These are phyloP conservation scores for Mandrillus leucophaeus DNA, from an alignment of 2,113 vertebrate species.

Conservation along the genomic window DNA sequence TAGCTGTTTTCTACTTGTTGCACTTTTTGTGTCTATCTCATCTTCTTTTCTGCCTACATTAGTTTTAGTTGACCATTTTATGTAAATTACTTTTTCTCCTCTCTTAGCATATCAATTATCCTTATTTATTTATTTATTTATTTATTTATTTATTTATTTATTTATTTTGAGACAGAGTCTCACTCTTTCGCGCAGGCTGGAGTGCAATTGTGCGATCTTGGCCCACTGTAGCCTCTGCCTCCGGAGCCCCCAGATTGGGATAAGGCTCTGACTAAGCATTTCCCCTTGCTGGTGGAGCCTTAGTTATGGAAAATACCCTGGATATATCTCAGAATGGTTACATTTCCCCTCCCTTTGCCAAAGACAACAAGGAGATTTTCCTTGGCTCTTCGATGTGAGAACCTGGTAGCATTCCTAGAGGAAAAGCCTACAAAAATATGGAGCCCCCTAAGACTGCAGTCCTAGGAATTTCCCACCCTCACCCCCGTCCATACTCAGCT, in stretches of 20 bases:
- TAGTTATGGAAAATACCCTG: neutral
- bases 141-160: neutral
- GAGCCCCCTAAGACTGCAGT: rapidly evolving
- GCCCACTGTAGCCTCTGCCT: too few species aligned
- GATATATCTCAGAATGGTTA: neutral
- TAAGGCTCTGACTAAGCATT: neutral
- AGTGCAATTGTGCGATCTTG: too few species aligned
- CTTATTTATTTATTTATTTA: neutral
- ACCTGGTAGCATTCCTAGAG: neutral
- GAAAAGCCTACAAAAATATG: neutral
- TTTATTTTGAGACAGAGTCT: too few species aligned
- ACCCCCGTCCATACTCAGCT: neutral
- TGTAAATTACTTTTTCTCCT: neutral
- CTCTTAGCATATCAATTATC: neutral
- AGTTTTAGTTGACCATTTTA: neutral
- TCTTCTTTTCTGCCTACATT: neutral
- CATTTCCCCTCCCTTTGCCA: neutral
- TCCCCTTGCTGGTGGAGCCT: neutral
- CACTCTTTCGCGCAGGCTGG: too few species aligned
- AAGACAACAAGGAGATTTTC: neutral
- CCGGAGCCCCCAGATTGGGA: too few species aligned
- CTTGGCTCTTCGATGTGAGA: neutral
- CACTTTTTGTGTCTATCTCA: neutral
- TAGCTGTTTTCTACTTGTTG: too few species aligned
- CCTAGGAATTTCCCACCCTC: neutral